Evolutionary conservation across 2,888 invertebrate species (phyloP), one percentile per base, ranked within the genome.

Genomic region (Rotaria magnacalcarata): DNA sequence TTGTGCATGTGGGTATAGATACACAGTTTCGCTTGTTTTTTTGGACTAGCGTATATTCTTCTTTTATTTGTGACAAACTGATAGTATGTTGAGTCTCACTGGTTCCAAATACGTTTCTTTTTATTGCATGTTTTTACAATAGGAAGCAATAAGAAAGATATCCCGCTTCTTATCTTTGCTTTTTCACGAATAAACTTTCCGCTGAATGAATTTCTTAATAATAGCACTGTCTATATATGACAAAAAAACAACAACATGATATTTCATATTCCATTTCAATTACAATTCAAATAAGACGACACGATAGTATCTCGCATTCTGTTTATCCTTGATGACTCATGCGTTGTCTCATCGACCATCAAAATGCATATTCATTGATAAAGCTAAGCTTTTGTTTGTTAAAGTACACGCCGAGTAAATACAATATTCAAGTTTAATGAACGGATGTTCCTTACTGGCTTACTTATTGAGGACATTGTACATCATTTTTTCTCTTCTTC

Each of bases 391-490:
- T 16, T 14, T 34, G 3, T 67, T 3, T 41, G 34, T 16, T 34
- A 34, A 67, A 67, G 4, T 41, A 41, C 67, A 67, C 67, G 67
- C 16, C 34, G 67, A 67, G 34, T 67, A 67, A 67, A 67, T 67
- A 67, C 19, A 67, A 67, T 41, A 34, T 67, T 34, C 19, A 67
- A 67, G 67, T 34, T 67, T 67, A 67, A 67, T 67, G 67, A 67
- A 67, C 19, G 34, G 34, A 52, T 67, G 67, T 67, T 24, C 67
- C 67, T 34, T 41, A 27, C 27, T 67, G 34, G 3, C 34, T 41
- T 67, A 67, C 5, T 16, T 67, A 34, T 67, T 67, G 34, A 67
- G 19, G 34, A 67, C 34, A 2, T 67, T 67, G 34, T 67, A 67
- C 67, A 67, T 67, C 67, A 14, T 27, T 41, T 34, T 14, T 67